phyloP scores from a whole-genome alignment of 2,797 vertebrate species.

The Phoxinus dragarum region DNA sequence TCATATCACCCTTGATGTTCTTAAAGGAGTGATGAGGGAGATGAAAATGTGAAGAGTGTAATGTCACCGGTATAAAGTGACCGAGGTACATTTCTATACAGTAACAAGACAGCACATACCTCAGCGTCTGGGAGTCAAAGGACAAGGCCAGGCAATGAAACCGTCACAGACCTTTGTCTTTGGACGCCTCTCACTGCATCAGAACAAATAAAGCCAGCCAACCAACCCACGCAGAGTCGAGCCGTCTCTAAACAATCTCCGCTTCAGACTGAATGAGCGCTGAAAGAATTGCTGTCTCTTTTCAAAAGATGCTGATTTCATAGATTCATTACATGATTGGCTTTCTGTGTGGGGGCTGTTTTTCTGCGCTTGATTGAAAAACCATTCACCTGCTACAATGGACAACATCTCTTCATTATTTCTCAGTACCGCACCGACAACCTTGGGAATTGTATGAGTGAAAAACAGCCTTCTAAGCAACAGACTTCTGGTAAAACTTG shows the following conservation, averaged over 20 bases:
- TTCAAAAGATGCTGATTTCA: conserved; percentile 60
- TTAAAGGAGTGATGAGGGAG: background rate
- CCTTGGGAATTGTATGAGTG: conserved; percentile 55
- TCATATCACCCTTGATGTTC: conserved; percentile 9
- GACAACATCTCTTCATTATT: conserved; percentile 52
- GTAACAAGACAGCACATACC: conserved; percentile 28
- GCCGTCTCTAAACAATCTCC: conserved; percentile 25
- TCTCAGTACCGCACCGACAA: conserved; percentile 43
- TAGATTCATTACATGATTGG: conserved; percentile 54
- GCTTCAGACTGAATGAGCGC: conserved; percentile 40
- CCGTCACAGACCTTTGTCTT: conserved; percentile 50
- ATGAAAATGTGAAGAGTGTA: conserved; percentile 11
- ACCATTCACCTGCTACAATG: conserved; percentile 45
- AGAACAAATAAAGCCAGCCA: conserved; percentile 46
- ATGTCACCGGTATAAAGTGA: background rate
- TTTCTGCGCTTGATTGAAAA: conserved; percentile 47
- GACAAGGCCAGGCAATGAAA: conserved; percentile 47
- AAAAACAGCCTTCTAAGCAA: conserved; percentile 39
- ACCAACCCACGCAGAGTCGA: conserved; percentile 43
- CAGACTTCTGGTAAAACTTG: conserved; percentile 47
- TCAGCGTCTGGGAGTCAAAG: conserved; percentile 36
- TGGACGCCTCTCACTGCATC: conserved; percentile 34
- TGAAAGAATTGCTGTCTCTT: conserved; percentile 42
- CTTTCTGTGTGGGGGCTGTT: conserved; percentile 46
- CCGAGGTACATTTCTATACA: conserved; percentile 15